These are phyloP conservation scores for Gouania willdenowi DNA, from an alignment of 2,797 vertebrate genomes.

Conservation along the genomic window DNA sequence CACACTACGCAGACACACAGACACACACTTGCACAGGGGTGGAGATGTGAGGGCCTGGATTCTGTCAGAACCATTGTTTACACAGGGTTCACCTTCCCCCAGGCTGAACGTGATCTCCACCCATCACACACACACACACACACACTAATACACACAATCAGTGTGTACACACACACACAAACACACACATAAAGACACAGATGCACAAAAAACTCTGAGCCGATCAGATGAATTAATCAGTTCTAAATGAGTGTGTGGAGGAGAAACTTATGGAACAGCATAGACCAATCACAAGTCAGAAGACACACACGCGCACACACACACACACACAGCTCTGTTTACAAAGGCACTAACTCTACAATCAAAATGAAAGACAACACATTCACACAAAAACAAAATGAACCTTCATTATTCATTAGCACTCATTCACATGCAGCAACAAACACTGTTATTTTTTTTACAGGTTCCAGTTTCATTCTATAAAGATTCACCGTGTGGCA, in stretches of 20 bases:
- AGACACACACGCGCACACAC: constrained; percentile 3
- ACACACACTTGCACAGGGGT: constrained; percentile 10
- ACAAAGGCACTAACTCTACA: constrained; percentile 47
- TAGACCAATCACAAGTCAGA: constrained; percentile 12
- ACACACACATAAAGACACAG: constrained; percentile 4
- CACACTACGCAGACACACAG: constrained; percentile 5
- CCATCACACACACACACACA: constrained; percentile 7
- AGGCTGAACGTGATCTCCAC: constrained; percentile 73
- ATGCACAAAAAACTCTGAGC: neutral
- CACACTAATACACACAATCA: neutral
- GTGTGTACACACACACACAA: neutral
- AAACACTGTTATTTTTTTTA: too few species aligned
- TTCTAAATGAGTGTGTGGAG: constrained; percentile 9
- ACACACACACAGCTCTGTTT: constrained; percentile 39
- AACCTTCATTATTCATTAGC: constrained; percentile 61
- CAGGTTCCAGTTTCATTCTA: too few species aligned
- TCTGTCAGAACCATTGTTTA: constrained; percentile 80
- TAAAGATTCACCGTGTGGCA: constrained; percentile 29
- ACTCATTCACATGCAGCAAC: constrained; percentile 57
- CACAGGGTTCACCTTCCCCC: constrained; percentile 75
- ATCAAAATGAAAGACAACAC: constrained; percentile 61
- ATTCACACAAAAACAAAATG: constrained; percentile 58
- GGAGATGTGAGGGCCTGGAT: constrained; percentile 64
- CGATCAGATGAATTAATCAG: constrained; percentile 12
- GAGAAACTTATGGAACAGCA: constrained; percentile 7